Percentiles rank a stretch among this genome's conserved stretches.
phyloP scores from a whole-genome alignment of 2,113 vertebrate genomes.

The Bufo bufo region DNA sequence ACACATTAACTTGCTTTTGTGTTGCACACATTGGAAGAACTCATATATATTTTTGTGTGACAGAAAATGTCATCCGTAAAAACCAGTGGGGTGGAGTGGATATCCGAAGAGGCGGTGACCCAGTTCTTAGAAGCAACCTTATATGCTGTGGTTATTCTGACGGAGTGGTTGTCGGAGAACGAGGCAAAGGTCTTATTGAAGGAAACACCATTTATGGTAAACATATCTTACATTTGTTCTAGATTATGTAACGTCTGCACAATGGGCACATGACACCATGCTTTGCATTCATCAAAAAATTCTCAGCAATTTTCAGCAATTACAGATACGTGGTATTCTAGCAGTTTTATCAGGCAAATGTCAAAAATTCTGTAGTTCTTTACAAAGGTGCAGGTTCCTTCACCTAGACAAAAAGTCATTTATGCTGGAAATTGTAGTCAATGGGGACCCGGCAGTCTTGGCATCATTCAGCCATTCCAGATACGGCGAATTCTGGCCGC shows the following conservation, averaged over 20 bases:
- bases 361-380: no score
- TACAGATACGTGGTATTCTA: no score
- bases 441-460: no score
- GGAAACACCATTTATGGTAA: constrained; percentile 88
- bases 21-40: not conserved
- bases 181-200: constrained; percentile 86
- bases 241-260: not conserved
- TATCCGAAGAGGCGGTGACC: constrained; percentile 85
- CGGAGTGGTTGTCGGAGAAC: constrained; percentile 86
- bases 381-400: no score
- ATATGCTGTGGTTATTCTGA: constrained; percentile 89
- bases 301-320: no score
- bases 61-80: constrained; percentile 88
- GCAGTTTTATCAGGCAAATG: no score
- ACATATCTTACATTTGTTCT: constrained; percentile 41
- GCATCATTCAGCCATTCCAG: no score
- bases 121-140: constrained; percentile 84
- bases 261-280: not conserved
- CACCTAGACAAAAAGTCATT: no score
- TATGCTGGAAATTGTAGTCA: no score
- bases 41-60: not conserved
- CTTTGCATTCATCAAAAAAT: no score
- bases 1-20: no score
- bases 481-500: no score
- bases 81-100: constrained; percentile 91